Base-by-base conservation (phyloP, 2,113 vertebrate species). In the Vulpes vulpes region DNA sequence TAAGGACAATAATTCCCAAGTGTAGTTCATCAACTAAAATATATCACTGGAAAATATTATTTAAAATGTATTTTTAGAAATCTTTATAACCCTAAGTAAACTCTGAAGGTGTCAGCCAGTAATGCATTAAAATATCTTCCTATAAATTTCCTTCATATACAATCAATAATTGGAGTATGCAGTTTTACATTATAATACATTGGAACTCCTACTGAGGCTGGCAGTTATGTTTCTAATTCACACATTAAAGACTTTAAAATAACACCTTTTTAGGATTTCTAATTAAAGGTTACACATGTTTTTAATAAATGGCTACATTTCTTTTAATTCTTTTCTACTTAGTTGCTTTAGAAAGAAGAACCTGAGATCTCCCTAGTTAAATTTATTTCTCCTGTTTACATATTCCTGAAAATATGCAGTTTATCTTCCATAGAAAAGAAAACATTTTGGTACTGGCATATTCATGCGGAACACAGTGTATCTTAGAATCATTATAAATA, bases 391-490 rank as follows among this genome's bases (percentile, higher is more conserved):
- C 15, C 73, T 91, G 2, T 81, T 43, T 98, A 38, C 0, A 20
- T 20, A 11, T 96, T 97, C 89, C 79, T 97, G 69, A 95, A 93
- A 90, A 80, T 87, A 51, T 1, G 12, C 8, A 85, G 9, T 85
- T 92, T 95, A 91, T 81, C 22, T 90, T 96, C 80, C 62, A 10
- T 95, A 89, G 65, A 67, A 19, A 83, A 84, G 91, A 88, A 95
- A 96, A 94, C 19, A 49, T 95, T 96, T 97, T 67, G 49, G 10
- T 93, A 23, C 49, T 79, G 49, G 3, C 97, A 49, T 98, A 7
- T 96, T 97, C 49, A 9, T 91, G 25, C 51, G 97, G 55, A 97
- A 97, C 8, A 97, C 94, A 98, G 97, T 96, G 1, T 96, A 97
- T 90, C 60, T 76, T 74, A 85, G 38, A 96, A 87, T 82, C 87